These are phyloP conservation scores for Ophraella communa DNA, from an alignment of 2,888 invertebrate genomes.

Conservation along the genomic window DNA sequence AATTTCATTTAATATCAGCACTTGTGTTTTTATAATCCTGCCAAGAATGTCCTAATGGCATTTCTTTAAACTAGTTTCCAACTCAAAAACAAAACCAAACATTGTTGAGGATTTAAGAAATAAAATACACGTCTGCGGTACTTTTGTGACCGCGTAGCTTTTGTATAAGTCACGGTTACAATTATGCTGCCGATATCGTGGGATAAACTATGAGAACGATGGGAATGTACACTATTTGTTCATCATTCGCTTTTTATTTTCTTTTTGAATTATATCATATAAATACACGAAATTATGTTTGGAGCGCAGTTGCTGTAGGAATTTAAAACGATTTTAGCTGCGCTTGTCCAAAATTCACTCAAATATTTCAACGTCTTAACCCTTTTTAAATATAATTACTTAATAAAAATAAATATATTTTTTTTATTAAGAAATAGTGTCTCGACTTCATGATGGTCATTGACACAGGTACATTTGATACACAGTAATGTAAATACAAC, in stretches of 20 bases:
- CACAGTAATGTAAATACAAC: no score
- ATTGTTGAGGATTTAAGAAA: conserved; percentile 22
- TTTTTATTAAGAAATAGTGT: no score
- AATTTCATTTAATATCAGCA: no score
- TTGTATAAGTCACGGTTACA: conserved; percentile 7
- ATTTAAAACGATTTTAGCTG: not conserved
- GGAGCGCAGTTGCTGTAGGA: not conserved
- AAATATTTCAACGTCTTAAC: not conserved
- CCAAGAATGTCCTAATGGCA: not conserved
- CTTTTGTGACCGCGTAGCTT: conserved; percentile 20
- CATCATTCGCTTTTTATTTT: conserved; percentile 4
- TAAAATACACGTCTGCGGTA: conserved; percentile 26
- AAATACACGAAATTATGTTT: not conserved
- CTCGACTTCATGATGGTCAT: no score
- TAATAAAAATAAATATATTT: not conserved
- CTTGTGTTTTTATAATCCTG: not conserved
- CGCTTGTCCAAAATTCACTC: no score
- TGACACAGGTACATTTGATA: no score
- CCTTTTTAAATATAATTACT: not conserved
- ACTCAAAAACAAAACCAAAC: conserved; percentile 17
- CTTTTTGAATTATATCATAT: conserved; percentile 7
- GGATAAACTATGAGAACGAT: conserved; percentile 8
- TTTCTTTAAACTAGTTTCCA: conserved; percentile 16
- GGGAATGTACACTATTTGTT: conserved; percentile 16
- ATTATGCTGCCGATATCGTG: conserved; percentile 2